Percentiles rank a stretch among this genome's conserved stretches.
phyloP scores from a whole-genome alignment of 2,797 vertebrate species.

The Tauraco hartlaubi region DNA sequence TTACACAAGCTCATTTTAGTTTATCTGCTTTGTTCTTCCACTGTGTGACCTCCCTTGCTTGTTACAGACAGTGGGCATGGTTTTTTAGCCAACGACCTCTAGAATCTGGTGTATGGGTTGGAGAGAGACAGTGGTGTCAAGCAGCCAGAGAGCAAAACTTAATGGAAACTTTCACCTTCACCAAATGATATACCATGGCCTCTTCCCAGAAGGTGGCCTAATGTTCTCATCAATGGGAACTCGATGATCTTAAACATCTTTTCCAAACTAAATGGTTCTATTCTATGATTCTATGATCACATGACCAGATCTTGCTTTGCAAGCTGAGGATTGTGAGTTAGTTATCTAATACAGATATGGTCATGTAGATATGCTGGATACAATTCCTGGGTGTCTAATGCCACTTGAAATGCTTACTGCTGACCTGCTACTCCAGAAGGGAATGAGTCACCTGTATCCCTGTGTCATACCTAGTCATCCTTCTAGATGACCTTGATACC shows the following conservation, averaged over 20 bases:
- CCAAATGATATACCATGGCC: background rate
- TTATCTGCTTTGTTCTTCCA: background rate
- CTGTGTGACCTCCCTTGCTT: background rate
- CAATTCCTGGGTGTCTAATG: background rate
- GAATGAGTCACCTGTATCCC: background rate
- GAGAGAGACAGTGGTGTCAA: background rate
- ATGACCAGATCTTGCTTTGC: background rate
- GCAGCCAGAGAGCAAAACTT: background rate
- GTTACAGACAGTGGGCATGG: accelerated
- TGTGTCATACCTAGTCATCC: background rate
- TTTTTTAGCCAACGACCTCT: background rate
- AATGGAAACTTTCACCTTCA: background rate
- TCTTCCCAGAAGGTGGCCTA: background rate
- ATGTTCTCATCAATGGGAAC: background rate
- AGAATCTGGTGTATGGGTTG: background rate
- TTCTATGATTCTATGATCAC: background rate
- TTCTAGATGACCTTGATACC: background rate
- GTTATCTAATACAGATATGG: background rate
- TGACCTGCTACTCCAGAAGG: background rate
- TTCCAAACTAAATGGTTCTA: background rate
- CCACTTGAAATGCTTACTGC: background rate
- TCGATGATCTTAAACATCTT: background rate
- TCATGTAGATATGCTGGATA: background rate
- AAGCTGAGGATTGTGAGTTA: background rate
- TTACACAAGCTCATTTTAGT: background rate